phyloP scores from a whole-genome alignment of 2,797 vertebrate genomes.

The Phataginus tetradactyla region DNA sequence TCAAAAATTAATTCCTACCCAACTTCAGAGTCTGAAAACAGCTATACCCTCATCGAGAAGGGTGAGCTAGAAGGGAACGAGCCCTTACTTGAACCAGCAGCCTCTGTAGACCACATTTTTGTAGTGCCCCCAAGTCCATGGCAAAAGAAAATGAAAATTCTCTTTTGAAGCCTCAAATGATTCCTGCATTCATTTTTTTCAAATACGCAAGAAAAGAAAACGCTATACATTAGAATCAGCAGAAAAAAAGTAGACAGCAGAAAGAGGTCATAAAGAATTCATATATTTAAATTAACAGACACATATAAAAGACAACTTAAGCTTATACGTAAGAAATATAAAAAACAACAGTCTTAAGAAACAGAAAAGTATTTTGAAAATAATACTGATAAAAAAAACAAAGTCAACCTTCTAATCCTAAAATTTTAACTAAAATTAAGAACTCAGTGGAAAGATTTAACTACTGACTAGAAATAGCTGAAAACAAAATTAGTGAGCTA shows the following conservation, averaged over 20 bases:
- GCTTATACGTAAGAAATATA: neutral
- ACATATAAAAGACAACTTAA: neutral
- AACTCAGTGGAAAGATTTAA: neutral
- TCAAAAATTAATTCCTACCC: neutral
- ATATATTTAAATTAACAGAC: slow-evolving; percentile 13
- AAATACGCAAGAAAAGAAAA: neutral
- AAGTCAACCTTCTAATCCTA: neutral
- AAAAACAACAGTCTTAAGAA: neutral
- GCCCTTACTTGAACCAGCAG: neutral
- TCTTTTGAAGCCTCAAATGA: neutral
- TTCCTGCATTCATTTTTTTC: neutral
- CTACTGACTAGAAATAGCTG: neutral
- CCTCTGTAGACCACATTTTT: neutral
- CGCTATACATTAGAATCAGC: neutral
- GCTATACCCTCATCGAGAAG: neutral
- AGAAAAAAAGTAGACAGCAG: neutral
- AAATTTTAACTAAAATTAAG: slow-evolving; percentile 21
- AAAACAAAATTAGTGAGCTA: slow-evolving; percentile 28
- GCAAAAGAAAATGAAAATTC: neutral
- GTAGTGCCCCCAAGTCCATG: neutral
- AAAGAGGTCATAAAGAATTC: slow-evolving; percentile 16
- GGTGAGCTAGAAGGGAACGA: neutral
- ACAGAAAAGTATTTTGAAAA: neutral
- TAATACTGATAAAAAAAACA: neutral
- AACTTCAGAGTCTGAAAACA: neutral